Base-by-base conservation (phyloP, 2,113 vertebrate genomes). In the Nycticorax nycticorax region DNA sequence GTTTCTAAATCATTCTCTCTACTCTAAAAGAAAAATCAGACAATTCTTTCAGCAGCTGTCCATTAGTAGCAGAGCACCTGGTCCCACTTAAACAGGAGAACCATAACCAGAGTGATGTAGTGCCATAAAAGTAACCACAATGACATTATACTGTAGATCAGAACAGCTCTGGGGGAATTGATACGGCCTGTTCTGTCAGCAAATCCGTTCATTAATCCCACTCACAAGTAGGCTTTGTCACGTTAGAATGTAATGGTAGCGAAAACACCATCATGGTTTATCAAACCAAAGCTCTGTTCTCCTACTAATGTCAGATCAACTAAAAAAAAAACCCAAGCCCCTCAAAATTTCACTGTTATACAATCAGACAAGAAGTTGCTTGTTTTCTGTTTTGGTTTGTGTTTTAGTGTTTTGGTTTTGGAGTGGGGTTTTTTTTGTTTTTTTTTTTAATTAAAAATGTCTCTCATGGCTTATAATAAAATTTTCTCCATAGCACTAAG, bases 311-410 rank as follows among this genome's bases (percentile, higher is more conserved):
- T 50, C 56, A 69, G 26, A 80, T 63, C 33, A 37, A 68, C 5
- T 7, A 2, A 5, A 22, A 60, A 18, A 47, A 64, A 28, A 5
- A 1, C 5, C 15, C 8, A 32, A 11, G 0, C 3, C 17, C 14
- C 13, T 53, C 47, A 37, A n/a, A 60, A 60, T 47, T 23, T 35
- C 53, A 33, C 28, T 35, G 24, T 32, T 66, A 27, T 10, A 33
- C 45, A 88, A 41, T 22, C 32, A 41, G 45, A 4, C 14, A 66
- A n/a, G 9, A 30, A 57, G 56, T 23, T 56, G 5, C 8, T 37
- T 47, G 6, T 14, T 69, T 76, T 47, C 21, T 71, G 12, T 72
- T 62, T 64, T 47, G 12, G 9, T 75, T 83, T 60, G 12, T 6
- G 43, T 59, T 69, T 45, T 32, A 9, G 12, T 48, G 14, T 24